phyloP scores from a whole-genome alignment of 2,888 invertebrate genomes.

The Noctua pronuba region DNA sequence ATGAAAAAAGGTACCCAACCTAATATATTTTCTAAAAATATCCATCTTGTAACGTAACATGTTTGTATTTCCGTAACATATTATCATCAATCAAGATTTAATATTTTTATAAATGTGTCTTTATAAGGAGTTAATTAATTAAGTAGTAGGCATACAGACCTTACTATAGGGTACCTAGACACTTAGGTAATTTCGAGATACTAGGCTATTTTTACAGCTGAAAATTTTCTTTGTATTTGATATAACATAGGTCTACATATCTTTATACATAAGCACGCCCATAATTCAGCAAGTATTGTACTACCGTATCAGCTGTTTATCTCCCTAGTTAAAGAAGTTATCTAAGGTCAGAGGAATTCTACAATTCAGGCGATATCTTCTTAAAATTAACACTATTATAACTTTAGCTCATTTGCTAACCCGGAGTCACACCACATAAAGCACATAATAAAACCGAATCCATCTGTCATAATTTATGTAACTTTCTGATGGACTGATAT shows the following conservation, averaged over 20 bases:
- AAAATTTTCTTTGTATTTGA: too few species aligned
- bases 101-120: background rate
- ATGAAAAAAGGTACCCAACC: background rate
- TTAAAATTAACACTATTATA: constrained; percentile 12
- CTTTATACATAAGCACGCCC: background rate
- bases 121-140: too few species aligned
- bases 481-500: background rate
- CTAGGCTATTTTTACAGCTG: too few species aligned
- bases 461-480: background rate
- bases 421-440: background rate
- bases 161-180: too few species aligned
- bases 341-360: constrained; percentile 52
- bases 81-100: constrained; percentile 32
- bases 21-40: constrained; percentile 9
- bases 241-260: too few species aligned
- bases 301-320: constrained; percentile 39
- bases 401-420: background rate
- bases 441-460: background rate
- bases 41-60: too few species aligned
- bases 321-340: constrained; percentile 27
- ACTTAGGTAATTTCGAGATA: too few species aligned
- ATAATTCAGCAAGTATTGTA: constrained; percentile 2
- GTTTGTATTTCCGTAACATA: background rate
- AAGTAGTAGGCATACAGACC: too few species aligned
- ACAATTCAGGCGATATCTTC: constrained; percentile 33